Percentiles rank a stretch among this genome's conserved stretches.
phyloP scores from a whole-genome alignment of 2,113 vertebrate genomes.

The Zosterops lateralis region DNA sequence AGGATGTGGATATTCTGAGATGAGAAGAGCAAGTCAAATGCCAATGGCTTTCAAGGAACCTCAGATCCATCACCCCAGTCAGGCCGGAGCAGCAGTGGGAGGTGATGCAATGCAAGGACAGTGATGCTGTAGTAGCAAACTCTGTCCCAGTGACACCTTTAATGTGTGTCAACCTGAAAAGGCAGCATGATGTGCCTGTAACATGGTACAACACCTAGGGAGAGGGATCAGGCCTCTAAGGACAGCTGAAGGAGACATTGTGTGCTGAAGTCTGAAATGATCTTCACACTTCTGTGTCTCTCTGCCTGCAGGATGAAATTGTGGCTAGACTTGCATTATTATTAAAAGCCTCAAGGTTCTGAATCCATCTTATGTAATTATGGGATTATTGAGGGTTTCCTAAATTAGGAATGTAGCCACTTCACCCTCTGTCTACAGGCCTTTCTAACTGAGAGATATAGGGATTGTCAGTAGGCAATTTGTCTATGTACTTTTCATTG shows the following conservation, averaged over 20 bases:
- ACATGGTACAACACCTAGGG: background rate
- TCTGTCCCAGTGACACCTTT: background rate
- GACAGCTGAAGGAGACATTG: background rate
- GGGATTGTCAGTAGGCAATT: background rate
- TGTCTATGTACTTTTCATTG: background rate
- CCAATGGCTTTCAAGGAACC: background rate
- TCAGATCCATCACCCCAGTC: background rate
- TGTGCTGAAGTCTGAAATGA: background rate
- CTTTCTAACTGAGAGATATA: background rate
- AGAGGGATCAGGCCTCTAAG: background rate
- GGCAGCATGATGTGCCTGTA: background rate
- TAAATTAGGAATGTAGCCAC: background rate
- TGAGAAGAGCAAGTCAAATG: background rate
- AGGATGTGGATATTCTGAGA: background rate
- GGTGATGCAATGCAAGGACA: background rate
- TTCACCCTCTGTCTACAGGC: background rate
- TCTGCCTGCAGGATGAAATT: background rate
- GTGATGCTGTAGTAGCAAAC: background rate
- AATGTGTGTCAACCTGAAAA: background rate
- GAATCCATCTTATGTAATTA: constrained; percentile 29
- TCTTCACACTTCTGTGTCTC: background rate
- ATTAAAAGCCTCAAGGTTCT: background rate
- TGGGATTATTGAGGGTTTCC: background rate
- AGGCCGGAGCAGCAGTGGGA: accelerated
- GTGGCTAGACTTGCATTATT: background rate